A percentile compares a stretch with the other conserved stretches of the same genome.
Conservation (phyloP, 1,140 invertebrate species). For the Atta texana region DNA sequence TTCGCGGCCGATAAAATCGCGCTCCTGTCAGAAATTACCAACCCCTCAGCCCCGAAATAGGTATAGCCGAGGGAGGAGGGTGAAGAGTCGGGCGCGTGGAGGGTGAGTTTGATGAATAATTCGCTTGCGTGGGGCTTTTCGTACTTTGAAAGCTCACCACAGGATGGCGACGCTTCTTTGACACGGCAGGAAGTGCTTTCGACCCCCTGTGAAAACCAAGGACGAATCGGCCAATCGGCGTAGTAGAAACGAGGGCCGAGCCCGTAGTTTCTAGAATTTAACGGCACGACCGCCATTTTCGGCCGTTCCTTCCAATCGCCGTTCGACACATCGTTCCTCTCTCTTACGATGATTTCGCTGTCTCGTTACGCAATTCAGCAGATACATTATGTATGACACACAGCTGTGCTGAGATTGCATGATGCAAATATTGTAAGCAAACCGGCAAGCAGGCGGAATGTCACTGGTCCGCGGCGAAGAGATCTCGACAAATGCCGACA, state of each 20-base stretch:
- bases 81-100: not conserved
- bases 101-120: conserved; percentile 67
- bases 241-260: conserved; percentile 30
- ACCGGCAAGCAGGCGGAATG: not conserved
- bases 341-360: not conserved
- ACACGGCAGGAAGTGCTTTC: conserved; percentile 44
- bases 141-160: conserved; percentile 70
- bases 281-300: conserved; percentile 71
- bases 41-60: conserved; percentile 66
- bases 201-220: conserved; percentile 63
- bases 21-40: conserved; percentile 74
- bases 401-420: conserved; percentile 4
- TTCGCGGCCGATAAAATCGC: conserved; percentile 84
- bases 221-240: conserved; percentile 71
- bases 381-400: conserved; percentile 46
- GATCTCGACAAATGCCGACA: not conserved
- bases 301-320: conserved; percentile 50
- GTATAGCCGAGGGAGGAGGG: conserved; percentile 40
- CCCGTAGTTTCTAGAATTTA: conserved; percentile 66
- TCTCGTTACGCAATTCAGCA: conserved; percentile 19
- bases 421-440: not conserved
- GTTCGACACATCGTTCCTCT: not conserved
- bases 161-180: conserved; percentile 81
- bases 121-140: conserved; percentile 59
- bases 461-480: not conserved